phyloP scores from a whole-genome alignment of 2,113 vertebrate genomes.

The Dromiciops gliroides region DNA sequence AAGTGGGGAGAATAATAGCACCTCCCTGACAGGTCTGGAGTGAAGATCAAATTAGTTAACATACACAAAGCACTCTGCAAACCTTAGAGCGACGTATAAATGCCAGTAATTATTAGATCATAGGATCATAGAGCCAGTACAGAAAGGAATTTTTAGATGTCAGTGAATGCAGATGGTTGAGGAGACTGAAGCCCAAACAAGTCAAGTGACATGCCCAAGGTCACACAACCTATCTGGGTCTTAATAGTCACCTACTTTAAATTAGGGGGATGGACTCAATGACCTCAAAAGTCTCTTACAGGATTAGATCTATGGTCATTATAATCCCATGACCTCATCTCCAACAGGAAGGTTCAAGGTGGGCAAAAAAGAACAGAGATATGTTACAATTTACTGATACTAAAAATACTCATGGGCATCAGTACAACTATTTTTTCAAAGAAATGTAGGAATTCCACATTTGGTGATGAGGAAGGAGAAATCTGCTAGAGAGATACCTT shows the following conservation, averaged over 20 bases:
- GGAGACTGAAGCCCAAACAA: not conserved
- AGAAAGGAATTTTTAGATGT: not conserved
- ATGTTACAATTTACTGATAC: not conserved
- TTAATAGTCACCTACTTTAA: not conserved
- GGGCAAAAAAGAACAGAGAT: not conserved
- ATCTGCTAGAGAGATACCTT: not conserved
- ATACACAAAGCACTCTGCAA: not conserved
- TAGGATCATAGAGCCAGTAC: not conserved
- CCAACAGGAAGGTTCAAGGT: not conserved
- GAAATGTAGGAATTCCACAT: not conserved
- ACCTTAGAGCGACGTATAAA: not conserved
- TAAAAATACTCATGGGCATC: not conserved
- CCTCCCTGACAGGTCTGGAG: not conserved
- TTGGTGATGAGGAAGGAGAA: not conserved
- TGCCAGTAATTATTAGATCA: not conserved
- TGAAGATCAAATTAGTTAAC: fast-evolving
- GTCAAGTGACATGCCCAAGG: not conserved
- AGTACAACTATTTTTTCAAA: not conserved
- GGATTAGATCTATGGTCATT: not conserved
- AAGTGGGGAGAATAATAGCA: not conserved
- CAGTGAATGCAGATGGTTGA: not conserved
- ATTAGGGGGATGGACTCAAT: not conserved
- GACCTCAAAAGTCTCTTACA: not conserved
- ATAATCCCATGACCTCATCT: not conserved
- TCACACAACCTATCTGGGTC: not conserved